A percentile compares a stretch with the other conserved stretches of the same genome.
These are phyloP conservation scores for Palythoa grandis DNA, from an alignment of 92 coral and sea anemone species.

Conservation along the genomic window DNA sequence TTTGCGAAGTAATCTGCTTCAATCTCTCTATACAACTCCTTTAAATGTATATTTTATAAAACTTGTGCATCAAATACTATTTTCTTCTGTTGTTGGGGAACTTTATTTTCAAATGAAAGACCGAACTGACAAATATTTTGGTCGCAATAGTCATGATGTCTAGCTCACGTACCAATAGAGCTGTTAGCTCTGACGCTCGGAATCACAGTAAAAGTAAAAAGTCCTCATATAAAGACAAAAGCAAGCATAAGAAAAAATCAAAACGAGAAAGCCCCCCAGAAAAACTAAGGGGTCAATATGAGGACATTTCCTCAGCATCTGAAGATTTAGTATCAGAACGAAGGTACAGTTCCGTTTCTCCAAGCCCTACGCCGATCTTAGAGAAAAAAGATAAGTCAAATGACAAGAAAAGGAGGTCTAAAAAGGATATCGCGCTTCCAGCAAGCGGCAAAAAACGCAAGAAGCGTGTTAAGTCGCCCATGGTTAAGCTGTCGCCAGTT, in stretches of 20 bases:
- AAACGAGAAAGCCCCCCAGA: slow-evolving; percentile 85
- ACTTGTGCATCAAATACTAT: slow-evolving; percentile 57
- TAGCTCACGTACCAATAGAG: slow-evolving; percentile 91
- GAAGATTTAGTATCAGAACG: slow-evolving; percentile 85
- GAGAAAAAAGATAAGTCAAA: slow-evolving; percentile 80
- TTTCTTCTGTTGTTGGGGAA: slow-evolving; percentile 66
- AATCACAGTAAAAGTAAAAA: slow-evolving; percentile 97
- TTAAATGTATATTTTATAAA: slow-evolving; percentile 71
- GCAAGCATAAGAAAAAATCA: slow-evolving; percentile 87
- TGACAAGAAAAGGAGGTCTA: slow-evolving; percentile 80
- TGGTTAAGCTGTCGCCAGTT: slow-evolving; percentile 77
- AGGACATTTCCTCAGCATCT: slow-evolving; percentile 98
- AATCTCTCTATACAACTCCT: slow-evolving; percentile 80
- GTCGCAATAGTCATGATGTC: slow-evolving; percentile 89
- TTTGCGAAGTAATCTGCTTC: slow-evolving; percentile 81
- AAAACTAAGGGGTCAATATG: slow-evolving; percentile 95
- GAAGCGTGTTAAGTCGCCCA: slow-evolving; percentile 75
- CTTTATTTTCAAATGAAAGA: slow-evolving; percentile 69
- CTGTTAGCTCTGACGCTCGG: slow-evolving; percentile 92
- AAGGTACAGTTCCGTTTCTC: slow-evolving; percentile 86
- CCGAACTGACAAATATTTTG: slow-evolving; percentile 70
- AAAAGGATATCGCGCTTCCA: slow-evolving; percentile 69
- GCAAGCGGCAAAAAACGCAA: slow-evolving; percentile 80
- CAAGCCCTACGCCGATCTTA: slow-evolving; percentile 84
- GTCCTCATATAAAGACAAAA: slow-evolving; percentile 94